Evolutionary conservation across 2,797 vertebrate species (phyloP).

Genomic region (Acestrorhynchus altus): DNA sequence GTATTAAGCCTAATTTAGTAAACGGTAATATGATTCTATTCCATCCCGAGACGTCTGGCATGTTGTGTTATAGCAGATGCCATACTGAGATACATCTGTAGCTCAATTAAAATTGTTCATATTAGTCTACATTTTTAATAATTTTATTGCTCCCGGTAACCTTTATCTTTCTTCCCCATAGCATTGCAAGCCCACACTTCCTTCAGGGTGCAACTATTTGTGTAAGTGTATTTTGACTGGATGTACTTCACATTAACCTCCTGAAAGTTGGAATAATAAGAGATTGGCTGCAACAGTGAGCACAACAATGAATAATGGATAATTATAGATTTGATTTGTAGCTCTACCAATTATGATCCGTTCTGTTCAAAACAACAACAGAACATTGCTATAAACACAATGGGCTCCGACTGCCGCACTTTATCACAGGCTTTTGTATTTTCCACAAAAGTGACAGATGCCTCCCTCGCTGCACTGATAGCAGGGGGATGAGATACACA

Average conservation of each 20-base stretch:
- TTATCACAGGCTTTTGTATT: slow-evolving; percentile 3
- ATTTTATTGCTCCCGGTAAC: too few relatives aligned
- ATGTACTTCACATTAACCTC: not conserved
- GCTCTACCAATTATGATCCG: not conserved
- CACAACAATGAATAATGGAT: not conserved
- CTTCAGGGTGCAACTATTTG: too few relatives aligned
- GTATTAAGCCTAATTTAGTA: too few relatives aligned
- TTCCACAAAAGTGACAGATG: slow-evolving; percentile 23
- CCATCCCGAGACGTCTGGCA: too few relatives aligned
- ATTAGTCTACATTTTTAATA: too few relatives aligned
- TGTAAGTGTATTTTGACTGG: too few relatives aligned
- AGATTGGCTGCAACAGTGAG: not conserved
- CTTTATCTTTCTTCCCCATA: too few relatives aligned
- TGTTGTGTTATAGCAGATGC: too few relatives aligned
- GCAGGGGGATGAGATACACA: slow-evolving; percentile 1
- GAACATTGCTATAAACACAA: not conserved
- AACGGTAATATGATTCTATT: too few relatives aligned
- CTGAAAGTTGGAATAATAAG: not conserved
- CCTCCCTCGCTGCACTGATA: not conserved
- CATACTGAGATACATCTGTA: too few relatives aligned
- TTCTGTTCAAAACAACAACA: not conserved
- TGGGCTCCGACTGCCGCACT: not conserved
- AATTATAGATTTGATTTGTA: not conserved
- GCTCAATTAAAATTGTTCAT: too few relatives aligned
- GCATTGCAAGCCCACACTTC: too few relatives aligned